These are phyloP conservation scores for Pseudoips prasinana DNA, from an alignment of 2,888 invertebrate species.

Conservation along the genomic window DNA sequence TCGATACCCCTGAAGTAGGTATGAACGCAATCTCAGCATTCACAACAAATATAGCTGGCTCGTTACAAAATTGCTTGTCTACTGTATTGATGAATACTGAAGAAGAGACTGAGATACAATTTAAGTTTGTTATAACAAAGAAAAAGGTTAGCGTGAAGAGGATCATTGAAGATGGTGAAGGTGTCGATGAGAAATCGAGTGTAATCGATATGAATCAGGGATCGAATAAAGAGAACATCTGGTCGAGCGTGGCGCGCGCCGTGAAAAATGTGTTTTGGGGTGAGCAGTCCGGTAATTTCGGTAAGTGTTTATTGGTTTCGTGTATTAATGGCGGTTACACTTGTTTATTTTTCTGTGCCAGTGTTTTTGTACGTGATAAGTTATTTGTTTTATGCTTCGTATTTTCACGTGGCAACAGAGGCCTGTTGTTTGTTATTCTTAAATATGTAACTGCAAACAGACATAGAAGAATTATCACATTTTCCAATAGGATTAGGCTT, in stretches of 20 bases:
- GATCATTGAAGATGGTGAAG: conserved; percentile 43
- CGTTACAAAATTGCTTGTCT: conserved; percentile 63
- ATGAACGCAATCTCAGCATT: conserved; percentile 59
- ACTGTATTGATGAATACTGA: conserved; percentile 59
- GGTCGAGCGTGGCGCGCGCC: conserved; percentile 68
- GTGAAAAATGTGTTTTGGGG: conserved; percentile 75
- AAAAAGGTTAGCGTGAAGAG: conserved; percentile 64
- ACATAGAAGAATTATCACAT: no score
- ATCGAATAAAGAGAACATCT: conserved; percentile 65
- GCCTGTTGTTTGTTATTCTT: no score
- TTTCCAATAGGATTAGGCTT: no score
- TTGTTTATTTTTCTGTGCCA: conserved; percentile 22
- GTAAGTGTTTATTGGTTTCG: conserved; percentile 38
- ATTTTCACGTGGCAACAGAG: conserved; percentile 3
- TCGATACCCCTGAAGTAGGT: conserved; percentile 47
- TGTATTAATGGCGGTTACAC: conserved; percentile 15
- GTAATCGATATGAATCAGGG: conserved; percentile 42
- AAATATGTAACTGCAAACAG: no score
- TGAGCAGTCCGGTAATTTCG: conserved; percentile 45
- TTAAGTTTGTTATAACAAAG: conserved; percentile 72
- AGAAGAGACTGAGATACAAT: conserved; percentile 74
- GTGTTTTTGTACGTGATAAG: conserved; percentile 11
- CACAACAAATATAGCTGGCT: conserved; percentile 64
- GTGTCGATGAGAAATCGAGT: conserved; percentile 38
- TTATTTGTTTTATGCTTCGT: conserved; percentile 8